Base-by-base conservation (phyloP, 1,140 invertebrate species). In the Heliconius hermathena region DNA sequence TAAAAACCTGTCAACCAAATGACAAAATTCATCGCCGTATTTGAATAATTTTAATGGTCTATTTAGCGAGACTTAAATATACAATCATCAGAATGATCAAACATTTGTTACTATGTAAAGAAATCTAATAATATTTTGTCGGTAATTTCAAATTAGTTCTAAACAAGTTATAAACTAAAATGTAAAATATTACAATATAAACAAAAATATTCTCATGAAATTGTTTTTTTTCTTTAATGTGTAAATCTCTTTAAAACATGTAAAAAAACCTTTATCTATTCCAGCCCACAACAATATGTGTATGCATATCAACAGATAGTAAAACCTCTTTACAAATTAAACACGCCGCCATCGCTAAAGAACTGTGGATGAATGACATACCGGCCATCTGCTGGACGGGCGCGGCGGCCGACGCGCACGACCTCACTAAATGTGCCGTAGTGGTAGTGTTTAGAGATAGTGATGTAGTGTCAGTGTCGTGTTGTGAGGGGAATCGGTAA, bases 401-500 rank as follows among this genome's bases (percentile, higher is more conserved):
- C n/a, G 57, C 41, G 1, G 66, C 54, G 20, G 77, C 33, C 0
- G 86, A 89, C n/a, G 86, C 88, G 3, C 89, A 85, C 41, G 84
- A 91, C 49, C 73, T 85, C 57, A 76, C 81, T 3, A 52, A 75
- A 3, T 82, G 87, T 5, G 75, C 78, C 6, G 8, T 89, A 1
- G 78, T 90, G 18, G 52, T 90, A 73, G 79, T 78, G 52, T 83
- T 82, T 1, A 29, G 60, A 16, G 86, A 90, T 20, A 83, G 83
- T 29, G 82, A 80, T 0, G 73, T 74, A 20, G 88, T 90, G 11
- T 66, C 85, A 0, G 83, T 87, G 3, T 78, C 83, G 5, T 85
- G 80, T 57, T 91, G 86, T 82, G 88, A 86, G 26, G 85, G 82
- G 0, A 83, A 79, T 26, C 83, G 88, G 91, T 91, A 36, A 81